phyloP scores from a whole-genome alignment of 2,888 invertebrate genomes.

The Microctonus hyperodae region DNA sequence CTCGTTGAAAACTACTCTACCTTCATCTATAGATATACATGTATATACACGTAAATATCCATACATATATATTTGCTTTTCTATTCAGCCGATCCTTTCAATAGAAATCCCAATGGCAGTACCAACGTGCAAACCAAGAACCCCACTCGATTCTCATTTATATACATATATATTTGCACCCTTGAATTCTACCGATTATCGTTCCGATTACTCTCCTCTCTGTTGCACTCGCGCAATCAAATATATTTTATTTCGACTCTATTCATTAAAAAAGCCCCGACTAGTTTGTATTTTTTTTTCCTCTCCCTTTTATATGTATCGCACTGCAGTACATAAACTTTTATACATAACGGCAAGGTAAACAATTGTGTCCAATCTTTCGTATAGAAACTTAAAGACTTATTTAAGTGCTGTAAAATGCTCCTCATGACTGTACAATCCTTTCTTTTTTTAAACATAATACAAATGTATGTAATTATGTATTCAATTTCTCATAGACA shows the following conservation, averaged over 20 bases:
- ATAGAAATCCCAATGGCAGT: slow-evolving; percentile 3
- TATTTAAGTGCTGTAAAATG: not conserved
- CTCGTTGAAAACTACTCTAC: not conserved
- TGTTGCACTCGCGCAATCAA: too few relatives aligned
- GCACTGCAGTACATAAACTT: not conserved
- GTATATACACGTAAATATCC: too few relatives aligned
- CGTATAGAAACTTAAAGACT: not conserved
- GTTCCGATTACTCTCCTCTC: not conserved
- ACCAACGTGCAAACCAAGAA: not conserved
- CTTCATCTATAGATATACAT: not conserved
- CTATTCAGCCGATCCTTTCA: not conserved
- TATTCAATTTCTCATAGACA: not conserved
- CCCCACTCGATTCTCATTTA: not conserved
- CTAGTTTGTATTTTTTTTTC: not conserved
- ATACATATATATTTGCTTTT: not conserved
- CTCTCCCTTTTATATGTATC: not conserved
- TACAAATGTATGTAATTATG: not conserved
- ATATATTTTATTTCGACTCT: too few relatives aligned
- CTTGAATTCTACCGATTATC: slow-evolving; percentile 9
- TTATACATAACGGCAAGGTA: not conserved
- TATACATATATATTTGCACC: slow-evolving; percentile 5
- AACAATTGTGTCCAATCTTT: not conserved
- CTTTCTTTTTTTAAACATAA: too few relatives aligned
- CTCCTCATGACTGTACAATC: not conserved
- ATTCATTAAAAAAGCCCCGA: not conserved